Base-by-base conservation (phyloP, 2,797 vertebrate genomes). In the Enteromius anoplus region DNA sequence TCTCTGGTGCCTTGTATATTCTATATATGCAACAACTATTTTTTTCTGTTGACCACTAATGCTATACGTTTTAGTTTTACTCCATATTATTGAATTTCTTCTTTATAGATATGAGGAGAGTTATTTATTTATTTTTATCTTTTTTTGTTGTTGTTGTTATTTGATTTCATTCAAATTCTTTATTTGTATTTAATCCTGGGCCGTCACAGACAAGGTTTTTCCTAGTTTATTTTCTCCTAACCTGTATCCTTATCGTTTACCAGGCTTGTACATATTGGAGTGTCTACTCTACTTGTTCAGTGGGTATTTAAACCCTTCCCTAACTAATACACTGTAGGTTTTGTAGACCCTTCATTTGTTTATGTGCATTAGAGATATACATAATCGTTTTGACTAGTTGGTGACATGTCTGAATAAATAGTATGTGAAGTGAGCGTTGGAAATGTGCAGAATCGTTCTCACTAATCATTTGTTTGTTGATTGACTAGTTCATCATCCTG, bases 261-360 rank as follows among this genome's bases (percentile, higher is more conserved):
- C 29, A 84, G 84, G 73, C 42, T 72, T 78, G 66, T 72, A 40
- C 58, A 78, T 75, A 17, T 37, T 40, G 68, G 45, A 66, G 34
- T 72, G 37, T 82, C 86, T 87, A 53, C 60, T 85, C 71, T 77
- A 58, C 78, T 65, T 83, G 23, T 75, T 72, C 77, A 66, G 70
- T 85, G 65, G 84, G 76, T 83, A 87, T 85, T 80, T 64, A 55
- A 62, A 58, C 73, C 66, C 66, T 72, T 23, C 12, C 32, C 26
- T 73, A n/a, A 75, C 14, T 62, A 60, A n/a, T 40, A 8, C 15
- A 55, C 19, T 29, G n/a, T 60, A 80, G 51, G 9, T 14, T 26
- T 45, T 64, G 64, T 80, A 75, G 62, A 4, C 26, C 14, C 69
- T 64, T 53, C 19, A 5, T 19, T 82, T 11, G 47, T 34, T 37